Base-by-base conservation (phyloP, 2,113 vertebrate genomes). In the Amphiprion ocellaris region DNA sequence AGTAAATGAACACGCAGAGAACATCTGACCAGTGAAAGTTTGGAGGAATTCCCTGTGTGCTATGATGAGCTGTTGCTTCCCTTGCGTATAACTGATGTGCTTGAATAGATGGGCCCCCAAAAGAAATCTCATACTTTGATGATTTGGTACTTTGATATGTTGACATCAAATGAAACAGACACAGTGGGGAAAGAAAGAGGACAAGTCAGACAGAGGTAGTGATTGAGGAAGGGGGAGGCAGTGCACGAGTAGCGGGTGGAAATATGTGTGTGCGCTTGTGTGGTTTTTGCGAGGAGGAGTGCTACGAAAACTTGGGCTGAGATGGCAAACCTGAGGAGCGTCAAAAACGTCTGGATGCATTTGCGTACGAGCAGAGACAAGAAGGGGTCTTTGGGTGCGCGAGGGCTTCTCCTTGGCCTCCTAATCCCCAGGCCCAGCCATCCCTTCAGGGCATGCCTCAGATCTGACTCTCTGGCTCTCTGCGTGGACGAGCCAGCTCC, bases 361-460 rank as follows among this genome's bases (percentile, higher is more conserved):
- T 98, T 98, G 97, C 96, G 97, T 97, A 96, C 95, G 96, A 96
- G 95, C 95, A 93, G 94, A 96, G 96, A 97, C 96, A 95, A 96
- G 96, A 97, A 96, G 95, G 96, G 96, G 87, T 91, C 90, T 86
- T 82, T 24, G 95, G 95, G 94, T 95, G 94, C 93, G 87, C 87
- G 90, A 88, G 92, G 96, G 96, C 94, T 96, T 96, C 96, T 96
- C 96, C 96, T 96, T 95, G 96, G 94, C 95, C 96, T 95, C 94
- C 94, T 97, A 99, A 98, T 98, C 97, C 97, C 97, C 97, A 96
- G 96, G 97, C 97, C 97, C 96, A 96, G 96, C 96, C 96, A 94
- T 97, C 97, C 97, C 97, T 98, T 97, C 96, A 97, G 98, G 98
- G 97, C 97, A 99, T 97, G 95, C 96, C 96, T 99, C 96, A 98